Percentiles rank a stretch among this genome's conserved stretches.
phyloP scores from a whole-genome alignment of 2,888 invertebrate genomes.

The Cryptus viduatorius region DNA sequence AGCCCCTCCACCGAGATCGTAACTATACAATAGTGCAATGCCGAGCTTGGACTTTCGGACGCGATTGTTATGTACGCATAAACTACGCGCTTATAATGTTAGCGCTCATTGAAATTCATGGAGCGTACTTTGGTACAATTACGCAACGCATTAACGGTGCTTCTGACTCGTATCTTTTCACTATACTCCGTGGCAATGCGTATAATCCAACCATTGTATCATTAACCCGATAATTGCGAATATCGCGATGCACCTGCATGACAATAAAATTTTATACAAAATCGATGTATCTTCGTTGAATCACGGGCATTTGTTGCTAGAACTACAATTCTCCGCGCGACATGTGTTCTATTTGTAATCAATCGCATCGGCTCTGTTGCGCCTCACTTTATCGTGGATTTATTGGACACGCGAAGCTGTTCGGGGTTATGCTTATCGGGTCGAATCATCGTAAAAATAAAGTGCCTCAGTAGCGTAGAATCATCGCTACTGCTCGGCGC shows the following conservation, averaged over 20 bases:
- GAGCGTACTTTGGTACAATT: conserved; percentile 64
- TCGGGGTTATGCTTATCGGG: conserved; percentile 43
- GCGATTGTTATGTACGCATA: conserved; percentile 32
- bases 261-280: conserved; percentile 27
- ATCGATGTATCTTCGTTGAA: conserved; percentile 12
- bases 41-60: conserved; percentile 42
- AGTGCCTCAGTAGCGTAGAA: conserved; percentile 34
- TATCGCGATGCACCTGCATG: conserved; percentile 2
- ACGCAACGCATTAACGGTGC: conserved; percentile 61
- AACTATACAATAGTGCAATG: conserved; percentile 4
- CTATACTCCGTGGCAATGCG: neutral
- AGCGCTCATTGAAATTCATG: conserved; percentile 67
- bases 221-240: conserved; percentile 49
- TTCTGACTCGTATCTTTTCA: conserved; percentile 61
- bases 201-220: conserved; percentile 23
- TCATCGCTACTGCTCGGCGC: conserved; percentile 21
- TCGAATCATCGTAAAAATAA: conserved; percentile 51
- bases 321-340: neutral
- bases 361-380: conserved; percentile 29
- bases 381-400: conserved; percentile 17
- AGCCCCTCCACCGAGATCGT: neutral
- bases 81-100: conserved; percentile 62
- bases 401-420: conserved; percentile 6
- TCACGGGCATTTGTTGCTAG: neutral
- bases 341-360: conserved; percentile 3